phyloP scores from a whole-genome alignment of 2,113 vertebrate genomes.

The Anthoscopus minutus region DNA sequence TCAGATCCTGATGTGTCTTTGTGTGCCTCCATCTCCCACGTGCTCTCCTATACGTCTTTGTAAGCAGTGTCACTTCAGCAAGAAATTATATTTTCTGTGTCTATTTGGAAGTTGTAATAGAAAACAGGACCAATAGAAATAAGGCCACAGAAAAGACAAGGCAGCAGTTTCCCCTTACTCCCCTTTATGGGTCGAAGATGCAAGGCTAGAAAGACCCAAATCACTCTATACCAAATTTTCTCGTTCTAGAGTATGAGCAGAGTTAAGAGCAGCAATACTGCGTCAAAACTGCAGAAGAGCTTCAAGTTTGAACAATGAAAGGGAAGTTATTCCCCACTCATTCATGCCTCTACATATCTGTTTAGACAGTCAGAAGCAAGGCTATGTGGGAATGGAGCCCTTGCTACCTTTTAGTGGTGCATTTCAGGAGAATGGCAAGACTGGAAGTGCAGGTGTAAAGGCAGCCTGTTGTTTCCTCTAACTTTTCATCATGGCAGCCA shows the following conservation, averaged over 20 bases:
- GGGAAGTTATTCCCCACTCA: background rate
- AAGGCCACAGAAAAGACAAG: background rate
- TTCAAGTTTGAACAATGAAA: background rate
- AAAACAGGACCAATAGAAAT: background rate
- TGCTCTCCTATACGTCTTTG: background rate
- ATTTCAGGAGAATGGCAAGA: background rate
- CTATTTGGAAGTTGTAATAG: background rate
- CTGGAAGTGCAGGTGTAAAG: background rate
- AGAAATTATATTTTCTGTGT: background rate
- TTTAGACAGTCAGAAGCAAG: background rate
- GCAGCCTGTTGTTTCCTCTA: background rate
- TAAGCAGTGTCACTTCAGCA: background rate
- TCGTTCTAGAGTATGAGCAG: background rate
- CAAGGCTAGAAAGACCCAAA: background rate
- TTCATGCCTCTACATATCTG: rapidly evolving
- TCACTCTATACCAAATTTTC: background rate
- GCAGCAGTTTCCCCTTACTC: background rate
- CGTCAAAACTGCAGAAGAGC: background rate
- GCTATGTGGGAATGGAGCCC: background rate
- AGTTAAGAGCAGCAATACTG: background rate
- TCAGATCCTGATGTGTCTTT: background rate
- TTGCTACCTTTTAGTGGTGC: background rate
- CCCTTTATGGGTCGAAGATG: background rate
- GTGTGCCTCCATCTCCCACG: background rate
- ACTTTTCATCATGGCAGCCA: background rate